Conservation (phyloP, 2,888 invertebrate species). For the Andrena bucephala region DNA sequence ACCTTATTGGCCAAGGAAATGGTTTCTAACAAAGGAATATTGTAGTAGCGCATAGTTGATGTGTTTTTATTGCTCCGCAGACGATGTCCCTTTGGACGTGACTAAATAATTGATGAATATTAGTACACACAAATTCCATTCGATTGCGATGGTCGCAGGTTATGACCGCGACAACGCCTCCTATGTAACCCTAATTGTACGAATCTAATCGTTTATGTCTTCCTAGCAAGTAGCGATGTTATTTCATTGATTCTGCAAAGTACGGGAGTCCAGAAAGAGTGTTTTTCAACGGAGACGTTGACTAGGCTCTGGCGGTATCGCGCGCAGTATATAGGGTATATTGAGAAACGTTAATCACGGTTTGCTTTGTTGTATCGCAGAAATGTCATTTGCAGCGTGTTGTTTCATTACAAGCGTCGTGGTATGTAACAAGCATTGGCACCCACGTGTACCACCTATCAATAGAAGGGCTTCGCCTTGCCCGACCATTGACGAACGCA, state of each 20-base stretch:
- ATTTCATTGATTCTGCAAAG: neutral
- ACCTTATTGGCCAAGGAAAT: conserved; percentile 76
- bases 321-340: neutral
- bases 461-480: conserved; percentile 46
- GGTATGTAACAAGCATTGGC: conserved; percentile 21
- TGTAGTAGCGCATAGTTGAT: conserved; percentile 62
- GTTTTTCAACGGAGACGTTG: no score
- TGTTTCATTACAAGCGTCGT: conserved; percentile 22
- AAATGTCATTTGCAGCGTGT: conserved; percentile 17
- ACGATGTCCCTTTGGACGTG: neutral
- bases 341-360: conserved; percentile 4
- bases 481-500: conserved; percentile 35
- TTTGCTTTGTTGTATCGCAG: neutral
- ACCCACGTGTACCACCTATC: conserved; percentile 38
- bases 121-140: neutral
- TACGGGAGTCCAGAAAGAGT: neutral
- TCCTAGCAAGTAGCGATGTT: neutral
- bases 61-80: conserved; percentile 12
- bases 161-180: neutral
- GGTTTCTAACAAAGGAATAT: conserved; percentile 83
- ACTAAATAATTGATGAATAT: neutral
- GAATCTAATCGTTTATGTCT: neutral
- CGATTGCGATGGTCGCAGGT: no score
- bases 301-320: no score
- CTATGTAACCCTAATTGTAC: neutral